phyloP scores from a whole-genome alignment of 2,888 invertebrate species.

The Corbicula japonica region DNA sequence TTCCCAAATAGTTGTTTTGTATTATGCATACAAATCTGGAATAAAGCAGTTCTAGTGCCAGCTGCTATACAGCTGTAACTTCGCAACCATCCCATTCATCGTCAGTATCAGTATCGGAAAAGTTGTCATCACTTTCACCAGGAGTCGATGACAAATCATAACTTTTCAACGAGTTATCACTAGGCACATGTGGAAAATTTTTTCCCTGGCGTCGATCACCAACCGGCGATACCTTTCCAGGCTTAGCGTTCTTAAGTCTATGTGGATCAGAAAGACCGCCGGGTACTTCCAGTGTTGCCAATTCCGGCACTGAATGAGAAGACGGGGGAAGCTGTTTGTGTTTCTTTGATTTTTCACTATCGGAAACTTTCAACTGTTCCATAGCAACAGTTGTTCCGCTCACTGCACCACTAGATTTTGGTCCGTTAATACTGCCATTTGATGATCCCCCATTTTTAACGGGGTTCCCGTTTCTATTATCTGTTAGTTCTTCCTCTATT shows the following conservation, averaged over 20 bases:
- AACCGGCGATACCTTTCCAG: constrained; percentile 33
- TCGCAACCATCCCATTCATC: constrained; percentile 82
- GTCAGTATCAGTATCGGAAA: constrained; percentile 81
- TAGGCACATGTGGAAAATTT: constrained; percentile 21
- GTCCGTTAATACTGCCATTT: constrained; percentile 20
- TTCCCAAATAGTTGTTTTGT: too few relatives aligned
- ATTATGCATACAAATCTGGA: too few relatives aligned
- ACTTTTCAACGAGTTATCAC: constrained; percentile 29
- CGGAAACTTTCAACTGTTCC: too few relatives aligned
- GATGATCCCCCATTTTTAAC: too few relatives aligned
- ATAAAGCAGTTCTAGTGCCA: too few relatives aligned
- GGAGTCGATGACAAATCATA: constrained; percentile 6
- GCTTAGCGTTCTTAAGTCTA: background rate
- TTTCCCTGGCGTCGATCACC: constrained; percentile 36
- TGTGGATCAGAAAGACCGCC: background rate
- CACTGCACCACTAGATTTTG: too few relatives aligned
- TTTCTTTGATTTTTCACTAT: too few relatives aligned
- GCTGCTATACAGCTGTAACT: constrained; percentile 81
- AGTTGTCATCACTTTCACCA: constrained; percentile 76
- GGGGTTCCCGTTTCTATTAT: constrained; percentile 33
- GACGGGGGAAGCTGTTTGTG: constrained; percentile 31
- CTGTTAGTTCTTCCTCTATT: constrained; percentile 29
- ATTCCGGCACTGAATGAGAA: constrained; percentile 51
- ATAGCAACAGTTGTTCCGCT: too few relatives aligned
- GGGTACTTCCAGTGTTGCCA: background rate